Evolutionary conservation across 2,888 invertebrate genomes (phyloP), one percentile per base, ranked within the genome.

Genomic region (Sarcophaga variegata): DNA sequence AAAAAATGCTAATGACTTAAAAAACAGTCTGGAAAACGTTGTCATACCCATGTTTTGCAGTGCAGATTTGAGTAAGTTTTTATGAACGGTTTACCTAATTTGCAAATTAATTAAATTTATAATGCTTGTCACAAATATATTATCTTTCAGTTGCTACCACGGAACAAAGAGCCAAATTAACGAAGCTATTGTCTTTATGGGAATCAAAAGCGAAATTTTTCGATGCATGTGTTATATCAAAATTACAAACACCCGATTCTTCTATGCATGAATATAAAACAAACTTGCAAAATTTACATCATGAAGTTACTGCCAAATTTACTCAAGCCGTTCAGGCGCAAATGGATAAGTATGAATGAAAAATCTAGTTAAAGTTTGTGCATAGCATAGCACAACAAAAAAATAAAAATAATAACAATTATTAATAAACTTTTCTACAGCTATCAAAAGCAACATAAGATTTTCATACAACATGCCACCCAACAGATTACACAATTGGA

Each of bases 41-140:
- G 98, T 99, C 90, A 97, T 99, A 91, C 98, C 99, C 90, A 98
- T 99, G 97, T 99, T 99, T 95, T 99, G 99, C 94, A 97, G 97
- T 94, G 97, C 99, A 89, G 96, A 96, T 93, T 95, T 97, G 92
- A 96, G 96, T 94, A 95, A 94, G 94, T 89, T 74, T 10, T 27
- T 27, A 27, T 27, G 27, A 27, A 27, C 4, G 37, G 6, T 27
- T 27, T 4, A 27, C 4, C 37, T 37, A 37, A 1, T 37, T 37
- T 6, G 37, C 37, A 37, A 27, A 6, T 37, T 6, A 37, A 37
- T 37, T 37, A 37, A 37, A 37, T 37, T 37, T 37, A 37, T 37
- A 37, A 37, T 6, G 6, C 37, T 37, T 37, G 37, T 37, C 37
- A 37, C 3, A 67, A 45, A 63, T 47, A 1, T 14, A 22, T 11